Conservation (phyloP, 1,140 invertebrate species). For the Drosophila bocqueti region DNA sequence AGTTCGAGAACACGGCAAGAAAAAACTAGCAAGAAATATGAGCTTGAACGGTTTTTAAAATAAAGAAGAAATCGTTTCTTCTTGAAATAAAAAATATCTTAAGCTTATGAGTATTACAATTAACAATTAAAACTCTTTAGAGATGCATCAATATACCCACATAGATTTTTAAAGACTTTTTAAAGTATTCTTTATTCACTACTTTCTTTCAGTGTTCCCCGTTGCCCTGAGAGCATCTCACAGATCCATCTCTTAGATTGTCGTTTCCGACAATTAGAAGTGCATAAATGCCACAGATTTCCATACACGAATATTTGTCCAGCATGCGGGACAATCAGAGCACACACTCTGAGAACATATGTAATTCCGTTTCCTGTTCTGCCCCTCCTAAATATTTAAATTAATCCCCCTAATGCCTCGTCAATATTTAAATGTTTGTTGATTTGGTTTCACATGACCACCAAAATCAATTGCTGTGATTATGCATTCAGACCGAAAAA, state of each 20-base stretch:
- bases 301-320: slow-evolving; percentile 15
- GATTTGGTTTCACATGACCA: slow-evolving; percentile 25
- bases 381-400: slow-evolving; percentile 8
- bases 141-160: neutral
- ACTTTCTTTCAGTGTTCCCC: neutral
- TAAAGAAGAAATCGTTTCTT: neutral
- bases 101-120: too few species aligned
- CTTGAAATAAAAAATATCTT: neutral
- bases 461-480: slow-evolving; percentile 58
- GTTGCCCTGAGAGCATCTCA: neutral
- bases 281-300: slow-evolving; percentile 31
- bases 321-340: slow-evolving; percentile 9
- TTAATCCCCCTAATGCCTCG: neutral
- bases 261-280: slow-evolving; percentile 25
- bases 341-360: neutral
- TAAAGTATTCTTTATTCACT: too few species aligned
- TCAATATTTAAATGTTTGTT: slow-evolving; percentile 26
- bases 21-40: neutral
- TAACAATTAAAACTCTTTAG: neutral
- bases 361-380: slow-evolving; percentile 18
- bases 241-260: slow-evolving; percentile 6
- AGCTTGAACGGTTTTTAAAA: neutral
- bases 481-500: slow-evolving; percentile 46
- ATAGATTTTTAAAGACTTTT: neutral
- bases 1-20: neutral